A percentile compares a stretch with the other conserved stretches of the same genome.
phyloP scores from a whole-genome alignment of 1,140 invertebrate species.

The Antheraea pernyi region DNA sequence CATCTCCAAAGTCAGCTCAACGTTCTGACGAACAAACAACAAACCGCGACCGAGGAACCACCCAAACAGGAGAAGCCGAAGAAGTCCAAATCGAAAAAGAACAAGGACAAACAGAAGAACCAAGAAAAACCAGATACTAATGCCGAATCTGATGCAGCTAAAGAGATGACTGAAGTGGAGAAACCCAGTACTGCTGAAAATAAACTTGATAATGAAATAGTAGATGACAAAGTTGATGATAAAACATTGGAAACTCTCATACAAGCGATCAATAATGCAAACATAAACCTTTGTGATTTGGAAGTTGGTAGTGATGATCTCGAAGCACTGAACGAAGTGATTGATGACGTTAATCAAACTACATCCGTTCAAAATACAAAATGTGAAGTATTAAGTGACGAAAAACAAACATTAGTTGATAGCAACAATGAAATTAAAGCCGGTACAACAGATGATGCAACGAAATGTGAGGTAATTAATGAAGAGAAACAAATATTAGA shows the following conservation, averaged over 20 bases:
- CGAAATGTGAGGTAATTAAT: too few species aligned
- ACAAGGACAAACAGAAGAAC: conserved; percentile 45
- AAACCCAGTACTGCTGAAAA: conserved; percentile 28
- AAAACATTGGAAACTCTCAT: conserved; percentile 54
- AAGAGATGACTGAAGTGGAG: conserved; percentile 36
- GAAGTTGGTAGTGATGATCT: conserved; percentile 44
- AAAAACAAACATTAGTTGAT: not conserved
- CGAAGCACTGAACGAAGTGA: conserved; percentile 14
- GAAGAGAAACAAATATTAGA: not conserved
- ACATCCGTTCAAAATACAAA: too few species aligned
- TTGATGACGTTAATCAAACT: not conserved
- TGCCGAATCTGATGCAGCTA: conserved; percentile 26
- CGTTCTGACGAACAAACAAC: conserved; percentile 52
- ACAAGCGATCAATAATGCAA: conserved; percentile 54
- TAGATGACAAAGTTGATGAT: conserved; percentile 46
- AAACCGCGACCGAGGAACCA: conserved; percentile 40
- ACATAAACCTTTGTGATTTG: conserved; percentile 50
- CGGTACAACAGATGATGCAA: not conserved
- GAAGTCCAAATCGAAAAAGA: conserved; percentile 67
- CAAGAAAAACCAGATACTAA: conserved; percentile 37
- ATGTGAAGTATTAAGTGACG: too few species aligned
- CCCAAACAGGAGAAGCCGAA: conserved; percentile 60
- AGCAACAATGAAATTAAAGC: not conserved
- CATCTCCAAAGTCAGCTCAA: conserved; percentile 81
- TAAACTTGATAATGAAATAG: conserved; percentile 11